Conservation (phyloP, 1,140 invertebrate genomes). For the Mylabris phalerata region DNA sequence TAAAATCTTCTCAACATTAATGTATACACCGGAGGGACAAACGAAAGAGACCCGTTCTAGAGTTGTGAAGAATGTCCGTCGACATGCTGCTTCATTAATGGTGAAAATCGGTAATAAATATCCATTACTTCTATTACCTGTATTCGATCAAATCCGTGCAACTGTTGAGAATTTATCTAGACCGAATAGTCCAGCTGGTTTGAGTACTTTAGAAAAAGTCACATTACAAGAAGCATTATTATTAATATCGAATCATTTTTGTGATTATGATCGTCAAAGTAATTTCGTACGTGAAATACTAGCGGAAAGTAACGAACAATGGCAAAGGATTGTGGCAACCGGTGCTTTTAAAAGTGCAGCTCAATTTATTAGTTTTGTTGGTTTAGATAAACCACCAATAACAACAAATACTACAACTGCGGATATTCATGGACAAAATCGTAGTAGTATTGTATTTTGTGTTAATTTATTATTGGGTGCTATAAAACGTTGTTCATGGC, state of each 20-base stretch:
- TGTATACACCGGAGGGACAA: slow-evolving; percentile 60
- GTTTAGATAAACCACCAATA: slow-evolving; percentile 55
- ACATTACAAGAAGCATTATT: slow-evolving; percentile 70
- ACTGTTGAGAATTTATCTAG: slow-evolving; percentile 61
- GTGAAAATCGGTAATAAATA: slow-evolving; percentile 85
- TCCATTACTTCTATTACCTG: slow-evolving; percentile 71
- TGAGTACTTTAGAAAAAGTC: slow-evolving; percentile 79
- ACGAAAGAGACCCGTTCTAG: slow-evolving; percentile 54
- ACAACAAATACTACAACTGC: slow-evolving; percentile 35
- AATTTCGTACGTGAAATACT: slow-evolving; percentile 75
- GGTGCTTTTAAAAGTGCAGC: slow-evolving; percentile 53
- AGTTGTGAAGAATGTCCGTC: slow-evolving; percentile 74
- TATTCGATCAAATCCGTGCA: slow-evolving; percentile 78
- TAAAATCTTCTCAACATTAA: slow-evolving; percentile 77
- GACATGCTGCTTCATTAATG: slow-evolving; percentile 82
- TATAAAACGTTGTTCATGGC: slow-evolving; percentile 77
- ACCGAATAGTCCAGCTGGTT: slow-evolving; percentile 52
- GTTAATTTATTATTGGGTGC: slow-evolving; percentile 72
- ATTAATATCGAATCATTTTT: slow-evolving; percentile 78
- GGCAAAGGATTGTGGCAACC: slow-evolving; percentile 12
- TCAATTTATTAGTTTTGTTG: slow-evolving; percentile 70
- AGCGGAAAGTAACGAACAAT: slow-evolving; percentile 38
- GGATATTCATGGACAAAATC: slow-evolving; percentile 38
- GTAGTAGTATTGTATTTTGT: slow-evolving; percentile 58
- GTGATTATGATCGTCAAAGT: slow-evolving; percentile 79